phyloP scores from a whole-genome alignment of 2,113 vertebrate species.

The Polyodon spathula region DNA sequence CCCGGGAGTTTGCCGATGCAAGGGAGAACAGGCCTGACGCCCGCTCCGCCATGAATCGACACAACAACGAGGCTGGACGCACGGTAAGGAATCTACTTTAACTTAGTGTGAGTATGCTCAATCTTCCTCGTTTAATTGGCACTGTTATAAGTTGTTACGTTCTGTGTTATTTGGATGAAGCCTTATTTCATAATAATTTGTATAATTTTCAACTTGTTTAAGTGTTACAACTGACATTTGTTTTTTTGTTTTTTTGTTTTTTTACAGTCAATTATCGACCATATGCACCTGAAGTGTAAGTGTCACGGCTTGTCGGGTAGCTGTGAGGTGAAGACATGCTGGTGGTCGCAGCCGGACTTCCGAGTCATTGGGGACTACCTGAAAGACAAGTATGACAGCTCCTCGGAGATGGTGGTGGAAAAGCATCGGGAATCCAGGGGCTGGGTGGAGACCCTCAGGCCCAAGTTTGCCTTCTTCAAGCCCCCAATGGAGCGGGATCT shows the following conservation, averaged over 20 bases:
- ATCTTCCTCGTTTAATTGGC: neutral
- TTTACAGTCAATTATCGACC: constrained; percentile 61
- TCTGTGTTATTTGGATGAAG: too few relatives aligned
- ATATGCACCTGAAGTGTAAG: constrained; percentile 72
- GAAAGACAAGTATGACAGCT: constrained; percentile 73
- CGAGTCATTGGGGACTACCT: constrained; percentile 66
- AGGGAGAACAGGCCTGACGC: constrained; percentile 90
- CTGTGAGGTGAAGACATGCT: constrained; percentile 73
- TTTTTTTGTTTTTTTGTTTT: constrained; percentile 11
- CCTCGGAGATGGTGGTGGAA: constrained; percentile 71
- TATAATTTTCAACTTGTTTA: neutral
- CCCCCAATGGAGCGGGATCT: constrained; percentile 64
- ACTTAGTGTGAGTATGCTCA: neutral
- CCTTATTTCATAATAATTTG: too few relatives aligned
- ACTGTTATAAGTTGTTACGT: too few relatives aligned
- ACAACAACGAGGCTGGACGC: constrained; percentile 94
- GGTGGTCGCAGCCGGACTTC: constrained; percentile 73
- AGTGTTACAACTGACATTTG: neutral
- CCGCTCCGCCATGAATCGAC: constrained; percentile 93
- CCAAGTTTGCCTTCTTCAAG: constrained; percentile 69
- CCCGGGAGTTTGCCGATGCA: constrained; percentile 87
- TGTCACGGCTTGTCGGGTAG: constrained; percentile 69
- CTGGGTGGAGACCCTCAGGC: constrained; percentile 68
- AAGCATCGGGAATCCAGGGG: constrained; percentile 68
- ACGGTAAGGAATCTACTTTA: constrained; percentile 51